phyloP scores from a whole-genome alignment of 2,113 vertebrate genomes.

The Siniperca chuatsi region DNA sequence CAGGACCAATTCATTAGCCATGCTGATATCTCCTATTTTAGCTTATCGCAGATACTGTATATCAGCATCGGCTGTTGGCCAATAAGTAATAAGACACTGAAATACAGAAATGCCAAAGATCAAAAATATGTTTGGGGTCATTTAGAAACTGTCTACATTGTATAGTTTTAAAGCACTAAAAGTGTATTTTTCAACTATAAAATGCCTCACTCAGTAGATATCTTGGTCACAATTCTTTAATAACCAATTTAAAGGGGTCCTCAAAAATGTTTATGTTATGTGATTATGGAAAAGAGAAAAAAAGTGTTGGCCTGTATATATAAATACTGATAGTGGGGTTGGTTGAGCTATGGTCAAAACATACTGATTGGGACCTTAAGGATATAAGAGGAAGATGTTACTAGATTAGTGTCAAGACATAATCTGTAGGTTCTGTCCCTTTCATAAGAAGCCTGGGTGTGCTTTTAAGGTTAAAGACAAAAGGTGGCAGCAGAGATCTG shows the following conservation, averaged over 20 bases:
- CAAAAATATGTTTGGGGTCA: neutral
- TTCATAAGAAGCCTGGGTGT: neutral
- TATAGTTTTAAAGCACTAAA: neutral
- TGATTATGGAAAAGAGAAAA: too few relatives aligned
- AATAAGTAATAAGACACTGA: neutral
- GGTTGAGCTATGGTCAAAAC: neutral
- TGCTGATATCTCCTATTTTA: neutral
- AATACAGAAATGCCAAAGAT: neutral
- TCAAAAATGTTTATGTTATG: too few relatives aligned
- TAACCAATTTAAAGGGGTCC: too few relatives aligned
- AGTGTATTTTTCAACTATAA: neutral
- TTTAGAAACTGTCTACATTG: neutral
- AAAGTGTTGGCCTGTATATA: too few relatives aligned
- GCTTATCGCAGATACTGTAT: neutral
- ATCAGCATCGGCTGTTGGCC: neutral
- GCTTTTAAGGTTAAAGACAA: constrained; percentile 3
- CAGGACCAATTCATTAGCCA: neutral
- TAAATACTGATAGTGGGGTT: neutral
- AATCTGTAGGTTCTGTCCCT: neutral
- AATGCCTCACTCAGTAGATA: too few relatives aligned
- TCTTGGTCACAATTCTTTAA: too few relatives aligned
- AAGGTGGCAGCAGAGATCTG: constrained; percentile 64
- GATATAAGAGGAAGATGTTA: neutral
- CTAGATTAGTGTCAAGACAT: neutral
- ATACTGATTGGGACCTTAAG: neutral